Evolutionary conservation across 2,797 vertebrate genomes (phyloP).

Genomic region (Gallinago solitaria): DNA sequence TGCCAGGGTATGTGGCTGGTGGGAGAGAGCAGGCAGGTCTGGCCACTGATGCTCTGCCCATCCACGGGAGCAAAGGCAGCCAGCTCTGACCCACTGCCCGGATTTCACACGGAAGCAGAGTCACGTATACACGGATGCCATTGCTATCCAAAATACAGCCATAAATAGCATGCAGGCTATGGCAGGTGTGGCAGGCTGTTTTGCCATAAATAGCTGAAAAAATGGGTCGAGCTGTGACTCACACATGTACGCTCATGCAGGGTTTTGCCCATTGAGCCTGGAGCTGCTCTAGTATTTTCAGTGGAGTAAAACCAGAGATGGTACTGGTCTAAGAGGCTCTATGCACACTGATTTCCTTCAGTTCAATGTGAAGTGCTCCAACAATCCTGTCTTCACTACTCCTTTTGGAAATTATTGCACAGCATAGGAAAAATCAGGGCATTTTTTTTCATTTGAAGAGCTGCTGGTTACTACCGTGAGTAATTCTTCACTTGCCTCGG

Average conservation of each 20-base stretch:
- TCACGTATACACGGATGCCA: fast-evolving
- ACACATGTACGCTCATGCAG: fast-evolving
- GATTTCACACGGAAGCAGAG: neutral
- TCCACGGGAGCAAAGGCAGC: fast-evolving
- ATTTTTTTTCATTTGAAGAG: neutral
- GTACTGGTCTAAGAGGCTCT: neutral
- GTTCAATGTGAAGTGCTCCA: neutral
- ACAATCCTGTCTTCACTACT: neutral
- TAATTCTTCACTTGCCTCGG: neutral
- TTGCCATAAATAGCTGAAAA: constrained; percentile 31
- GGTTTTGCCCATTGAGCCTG: neutral
- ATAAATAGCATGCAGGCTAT: neutral
- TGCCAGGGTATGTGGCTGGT: neutral
- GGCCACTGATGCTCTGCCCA: fast-evolving
- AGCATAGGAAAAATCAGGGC: neutral
- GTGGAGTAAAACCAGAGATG: neutral
- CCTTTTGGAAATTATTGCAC: neutral
- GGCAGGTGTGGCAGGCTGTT: neutral
- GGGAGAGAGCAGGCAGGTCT: neutral
- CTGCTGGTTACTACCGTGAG: neutral
- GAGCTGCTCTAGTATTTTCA: neutral
- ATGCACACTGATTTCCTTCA: neutral
- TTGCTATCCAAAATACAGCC: neutral
- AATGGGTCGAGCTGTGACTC: constrained; percentile 26
- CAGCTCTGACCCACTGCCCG: neutral